Conservation (phyloP, 2,797 vertebrate genomes). For the Apogon hyalosoma region DNA sequence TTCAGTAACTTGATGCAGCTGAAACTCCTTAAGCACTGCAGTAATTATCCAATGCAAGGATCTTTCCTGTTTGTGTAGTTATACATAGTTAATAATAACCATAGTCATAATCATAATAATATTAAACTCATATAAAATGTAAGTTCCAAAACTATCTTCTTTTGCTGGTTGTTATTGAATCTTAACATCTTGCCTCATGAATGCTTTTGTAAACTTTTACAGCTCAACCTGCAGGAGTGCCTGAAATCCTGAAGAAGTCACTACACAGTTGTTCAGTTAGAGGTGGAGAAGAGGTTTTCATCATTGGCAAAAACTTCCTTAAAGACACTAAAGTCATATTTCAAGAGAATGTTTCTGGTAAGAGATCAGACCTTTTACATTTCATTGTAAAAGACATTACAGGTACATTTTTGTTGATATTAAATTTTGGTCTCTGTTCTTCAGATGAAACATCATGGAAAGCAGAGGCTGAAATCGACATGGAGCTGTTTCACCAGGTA, state of each 20-base stretch:
- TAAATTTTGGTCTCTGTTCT: background rate
- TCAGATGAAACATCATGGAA: conserved; percentile 98
- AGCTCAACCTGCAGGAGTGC: conserved; percentile 98
- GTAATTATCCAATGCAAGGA: no score
- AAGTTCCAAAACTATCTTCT: no score
- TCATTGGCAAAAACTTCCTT: conserved; percentile 99
- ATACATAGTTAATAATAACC: no score
- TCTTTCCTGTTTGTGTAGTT: no score
- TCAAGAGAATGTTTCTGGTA: conserved; percentile 95
- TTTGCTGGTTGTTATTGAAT: no score
- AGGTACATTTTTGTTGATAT: background rate
- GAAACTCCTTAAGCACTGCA: no score
- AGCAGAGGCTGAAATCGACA: conserved; percentile 98
- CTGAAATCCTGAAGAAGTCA: conserved; percentile 98
- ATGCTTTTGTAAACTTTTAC: conserved; percentile 33
- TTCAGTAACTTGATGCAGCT: no score
- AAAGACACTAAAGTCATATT: conserved; percentile 99
- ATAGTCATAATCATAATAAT: no score
- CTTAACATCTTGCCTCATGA: background rate
- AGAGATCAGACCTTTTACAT: conserved; percentile 10
- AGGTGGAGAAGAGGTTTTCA: conserved; percentile 96
- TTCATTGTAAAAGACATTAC: background rate
- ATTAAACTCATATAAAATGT: no score
- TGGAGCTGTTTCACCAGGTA: conserved; percentile 99
- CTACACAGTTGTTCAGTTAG: conserved; percentile 93